Evolutionary conservation across 2,888 invertebrate species (phyloP).

Genomic region (Polylopha cassiicola): DNA sequence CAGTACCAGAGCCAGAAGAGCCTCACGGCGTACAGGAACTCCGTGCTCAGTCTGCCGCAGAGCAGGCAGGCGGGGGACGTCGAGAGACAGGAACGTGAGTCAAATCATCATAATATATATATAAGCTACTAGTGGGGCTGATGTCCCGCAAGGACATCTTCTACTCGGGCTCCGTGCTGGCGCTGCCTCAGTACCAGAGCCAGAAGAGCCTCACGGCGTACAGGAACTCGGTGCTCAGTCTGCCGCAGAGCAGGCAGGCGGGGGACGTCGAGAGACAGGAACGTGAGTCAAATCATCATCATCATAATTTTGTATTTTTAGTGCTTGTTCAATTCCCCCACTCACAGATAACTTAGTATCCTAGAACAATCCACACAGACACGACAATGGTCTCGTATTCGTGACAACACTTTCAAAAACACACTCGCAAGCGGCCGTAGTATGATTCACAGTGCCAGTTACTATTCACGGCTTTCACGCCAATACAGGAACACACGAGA

Average conservation of each 20-base stretch:
- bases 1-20: conserved; percentile 96
- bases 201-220: conserved; percentile 94
- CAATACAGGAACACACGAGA: no score
- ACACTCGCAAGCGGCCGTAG: no score
- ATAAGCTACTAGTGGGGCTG: conserved; percentile 91
- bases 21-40: conserved; percentile 92
- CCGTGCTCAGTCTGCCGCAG: conserved; percentile 90
- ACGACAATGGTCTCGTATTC: no score
- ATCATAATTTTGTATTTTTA: no score
- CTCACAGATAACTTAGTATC: no score
- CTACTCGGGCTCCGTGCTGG: conserved; percentile 96
- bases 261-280: conserved; percentile 81
- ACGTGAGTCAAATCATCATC: conserved; percentile 66
- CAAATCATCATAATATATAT: background rate
- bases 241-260: conserved; percentile 83
- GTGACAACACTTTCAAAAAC: no score
- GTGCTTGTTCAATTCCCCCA: no score
- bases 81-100: conserved; percentile 83
- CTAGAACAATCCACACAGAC: no score
- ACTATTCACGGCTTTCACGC: no score
- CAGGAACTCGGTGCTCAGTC: conserved; percentile 92
- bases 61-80: conserved; percentile 80
- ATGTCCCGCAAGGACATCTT: conserved; percentile 97
- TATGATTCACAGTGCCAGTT: no score
- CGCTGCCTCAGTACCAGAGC: conserved; percentile 95